Percentiles rank a stretch among this genome's conserved stretches.
Conservation (phyloP, 1,140 invertebrate genomes). For the Caerostris darwini region DNA sequence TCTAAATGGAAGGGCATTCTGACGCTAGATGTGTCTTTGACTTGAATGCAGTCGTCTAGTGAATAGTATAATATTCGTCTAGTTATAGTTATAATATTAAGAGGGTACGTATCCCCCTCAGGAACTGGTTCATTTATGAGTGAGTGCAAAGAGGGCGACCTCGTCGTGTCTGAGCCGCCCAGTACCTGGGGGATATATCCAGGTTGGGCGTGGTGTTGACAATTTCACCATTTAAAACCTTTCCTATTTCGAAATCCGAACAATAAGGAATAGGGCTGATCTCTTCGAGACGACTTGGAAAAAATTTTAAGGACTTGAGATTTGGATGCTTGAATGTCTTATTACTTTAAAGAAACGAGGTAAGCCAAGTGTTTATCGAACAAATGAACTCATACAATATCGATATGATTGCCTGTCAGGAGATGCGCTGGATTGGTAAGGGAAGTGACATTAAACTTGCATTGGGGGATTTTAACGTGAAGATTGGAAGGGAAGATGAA, state of each 20-base stretch:
- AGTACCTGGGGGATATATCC: too few relatives aligned
- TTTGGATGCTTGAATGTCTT: slow-evolving; percentile 37
- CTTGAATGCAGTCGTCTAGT: too few relatives aligned
- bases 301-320: slow-evolving; percentile 13
- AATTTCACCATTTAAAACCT: neutral
- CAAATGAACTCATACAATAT: neutral
- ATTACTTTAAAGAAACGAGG: neutral
- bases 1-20: too few relatives aligned
- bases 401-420: too few relatives aligned
- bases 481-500: neutral
- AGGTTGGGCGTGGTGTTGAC: neutral
- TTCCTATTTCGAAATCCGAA: neutral
- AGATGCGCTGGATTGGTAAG: too few relatives aligned
- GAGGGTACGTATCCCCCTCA: too few relatives aligned
- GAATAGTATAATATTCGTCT: too few relatives aligned
- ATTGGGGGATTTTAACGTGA: neutral
- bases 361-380: neutral
- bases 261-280: neutral
- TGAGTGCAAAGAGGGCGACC: too few relatives aligned
- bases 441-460: neutral
- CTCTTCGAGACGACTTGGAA: slow-evolving; percentile 3
- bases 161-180: too few relatives aligned
- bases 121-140: too few relatives aligned
- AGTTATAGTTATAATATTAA: too few relatives aligned
- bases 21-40: too few relatives aligned